Evolutionary conservation across 2,888 invertebrate species (phyloP), one percentile per base, ranked within the genome.

Genomic region (Apamea anceps): DNA sequence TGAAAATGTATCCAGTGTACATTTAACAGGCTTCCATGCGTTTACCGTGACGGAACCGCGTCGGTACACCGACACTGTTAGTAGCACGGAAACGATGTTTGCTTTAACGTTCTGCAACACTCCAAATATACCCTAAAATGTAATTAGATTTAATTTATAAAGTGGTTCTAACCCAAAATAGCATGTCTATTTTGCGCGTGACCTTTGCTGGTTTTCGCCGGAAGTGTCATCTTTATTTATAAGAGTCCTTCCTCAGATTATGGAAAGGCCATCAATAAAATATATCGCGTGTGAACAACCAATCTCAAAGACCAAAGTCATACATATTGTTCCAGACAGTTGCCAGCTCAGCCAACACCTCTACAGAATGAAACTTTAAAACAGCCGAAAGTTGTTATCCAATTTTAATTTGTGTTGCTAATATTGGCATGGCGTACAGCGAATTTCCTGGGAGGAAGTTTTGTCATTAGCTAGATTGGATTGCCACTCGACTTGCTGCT

Each of bases 381-480:
- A 85, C 72, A 68, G 80, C 72, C 70, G 67, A 84, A 85, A 88
- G 63, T 83, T 84, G 73, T 79, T 82, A 81, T 77, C 79, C 79
- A 81, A 85, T 88, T 89, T 89, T 88, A 88, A 85, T 89, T 87
- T 75, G 62, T 84, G 76, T 85, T 79, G 75, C 81, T 77, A 79
- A 90, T 90, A 89, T 87, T 81, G 77, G 73, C 63, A 81, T 71
- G 75, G 82, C 78, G 79, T 78, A 67, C 57, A 85, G 80, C 80
- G 74, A 85, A 86, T 81, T 87, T 85, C 82, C 85, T 82, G 85
- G 79, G 80, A 83, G 80, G 78, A 89, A 89, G 89, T 89, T 89
- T 89, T 80, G 82, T 89, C 88, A 87, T 90, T 84, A 89, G 79
- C 73, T 85, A 83, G 85, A 90, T 89, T 90, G 80, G 81, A 82